Conservation (phyloP, 1,140 invertebrate genomes). For the Penaeus indicus region DNA sequence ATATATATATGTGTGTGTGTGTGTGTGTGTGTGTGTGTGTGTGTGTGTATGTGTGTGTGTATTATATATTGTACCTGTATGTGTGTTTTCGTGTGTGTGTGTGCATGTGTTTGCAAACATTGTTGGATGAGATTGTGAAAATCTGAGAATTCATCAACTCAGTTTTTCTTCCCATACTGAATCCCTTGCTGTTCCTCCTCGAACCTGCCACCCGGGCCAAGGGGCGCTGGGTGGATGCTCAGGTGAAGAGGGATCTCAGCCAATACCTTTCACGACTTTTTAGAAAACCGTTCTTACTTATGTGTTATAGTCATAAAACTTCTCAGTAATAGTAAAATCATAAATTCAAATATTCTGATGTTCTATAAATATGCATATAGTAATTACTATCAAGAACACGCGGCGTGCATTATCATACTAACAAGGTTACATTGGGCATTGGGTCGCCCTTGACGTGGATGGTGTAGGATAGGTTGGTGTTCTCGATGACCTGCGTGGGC, state of each 20-base stretch:
- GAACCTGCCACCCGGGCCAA: not conserved
- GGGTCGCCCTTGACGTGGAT: slow-evolving; percentile 90
- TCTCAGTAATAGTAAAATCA: too few species aligned
- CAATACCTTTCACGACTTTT: too few species aligned
- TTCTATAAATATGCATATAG: not conserved
- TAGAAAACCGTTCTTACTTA: too few species aligned
- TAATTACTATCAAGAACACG: not conserved
- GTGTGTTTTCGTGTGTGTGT: too few species aligned
- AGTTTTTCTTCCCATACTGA: slow-evolving; percentile 9
- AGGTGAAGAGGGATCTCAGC: too few species aligned
- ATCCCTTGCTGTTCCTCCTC: not conserved
- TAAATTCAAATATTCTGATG: too few species aligned
- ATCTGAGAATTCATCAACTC: not conserved
- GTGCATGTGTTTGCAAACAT: too few species aligned
- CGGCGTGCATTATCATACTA: slow-evolving; percentile 6
- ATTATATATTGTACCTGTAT: too few species aligned
- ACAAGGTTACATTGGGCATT: slow-evolving; percentile 86
- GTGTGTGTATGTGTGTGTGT: too few species aligned
- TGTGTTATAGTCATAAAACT: too few species aligned
- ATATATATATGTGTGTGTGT: too few species aligned
- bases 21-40: too few species aligned
- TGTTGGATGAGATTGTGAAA: not conserved
- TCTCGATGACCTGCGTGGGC: slow-evolving; percentile 87
- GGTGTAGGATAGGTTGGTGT: slow-evolving; percentile 90
- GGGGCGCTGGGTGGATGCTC: not conserved